These are phyloP conservation scores for Halictus rubicundus DNA, from an alignment of 1,140 invertebrate genomes.

Conservation along the genomic window DNA sequence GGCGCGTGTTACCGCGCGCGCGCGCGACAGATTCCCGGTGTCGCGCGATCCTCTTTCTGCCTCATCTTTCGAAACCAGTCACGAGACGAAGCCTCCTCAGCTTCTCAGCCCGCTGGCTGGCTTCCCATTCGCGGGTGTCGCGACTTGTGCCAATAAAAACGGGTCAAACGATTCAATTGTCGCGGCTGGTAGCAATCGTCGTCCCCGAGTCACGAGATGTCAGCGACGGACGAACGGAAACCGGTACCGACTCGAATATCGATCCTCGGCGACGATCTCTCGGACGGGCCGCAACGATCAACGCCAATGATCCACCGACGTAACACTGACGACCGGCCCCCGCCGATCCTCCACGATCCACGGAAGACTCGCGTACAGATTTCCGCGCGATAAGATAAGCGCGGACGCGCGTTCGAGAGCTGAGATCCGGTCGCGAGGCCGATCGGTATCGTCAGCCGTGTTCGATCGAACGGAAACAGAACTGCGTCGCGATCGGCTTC, in stretches of 20 bases:
- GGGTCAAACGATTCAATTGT: slow-evolving; percentile 73
- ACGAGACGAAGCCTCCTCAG: neutral
- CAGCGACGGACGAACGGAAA: neutral
- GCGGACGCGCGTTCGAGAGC: too few relatives aligned
- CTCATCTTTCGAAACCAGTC: neutral
- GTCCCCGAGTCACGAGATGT: neutral
- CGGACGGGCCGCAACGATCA: neutral
- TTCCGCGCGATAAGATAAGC: slow-evolving; percentile 32
- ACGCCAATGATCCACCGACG: neutral
- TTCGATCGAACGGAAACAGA: neutral
- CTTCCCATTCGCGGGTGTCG: slow-evolving; percentile 43
- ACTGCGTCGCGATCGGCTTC: neutral
- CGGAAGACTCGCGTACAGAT: too few relatives aligned
- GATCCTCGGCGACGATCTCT: neutral
- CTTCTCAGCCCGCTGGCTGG: slow-evolving; percentile 37
- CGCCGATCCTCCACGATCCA: neutral
- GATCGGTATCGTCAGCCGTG: neutral
- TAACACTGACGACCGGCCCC: neutral
- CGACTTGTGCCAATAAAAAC: slow-evolving; percentile 66
- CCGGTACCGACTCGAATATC: neutral
- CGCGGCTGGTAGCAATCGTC: slow-evolving; percentile 9
- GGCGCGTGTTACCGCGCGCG: too few relatives aligned
- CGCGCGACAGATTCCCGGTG: too few relatives aligned
- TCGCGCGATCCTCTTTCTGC: neutral
- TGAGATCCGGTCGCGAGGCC: too few relatives aligned